These are phyloP conservation scores for Ornithorhynchus anatinus DNA, from an alignment of 2,113 vertebrate species.

Conservation along the genomic window DNA sequence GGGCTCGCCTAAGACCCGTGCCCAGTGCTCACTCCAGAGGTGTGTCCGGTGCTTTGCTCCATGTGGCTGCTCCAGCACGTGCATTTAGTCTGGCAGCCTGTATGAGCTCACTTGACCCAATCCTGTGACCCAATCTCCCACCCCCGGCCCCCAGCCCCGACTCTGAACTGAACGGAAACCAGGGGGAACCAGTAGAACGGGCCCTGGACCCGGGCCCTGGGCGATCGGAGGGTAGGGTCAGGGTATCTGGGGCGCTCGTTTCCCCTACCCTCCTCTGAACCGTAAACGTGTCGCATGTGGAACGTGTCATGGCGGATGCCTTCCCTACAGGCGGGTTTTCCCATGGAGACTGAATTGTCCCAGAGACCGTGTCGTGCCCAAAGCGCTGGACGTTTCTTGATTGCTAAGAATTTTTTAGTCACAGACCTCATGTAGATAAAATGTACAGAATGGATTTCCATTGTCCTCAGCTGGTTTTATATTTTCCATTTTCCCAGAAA, in stretches of 20 bases:
- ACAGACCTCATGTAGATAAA: conserved; percentile 83
- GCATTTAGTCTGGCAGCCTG: conserved; percentile 67
- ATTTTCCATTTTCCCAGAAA: conserved; percentile 81
- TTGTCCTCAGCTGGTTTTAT: conserved; percentile 75
- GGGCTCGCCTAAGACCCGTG: background rate
- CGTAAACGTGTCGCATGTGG: too few relatives aligned
- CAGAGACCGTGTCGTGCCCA: too few relatives aligned
- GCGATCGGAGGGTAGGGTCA: background rate
- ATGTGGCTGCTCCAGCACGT: conserved; percentile 60
- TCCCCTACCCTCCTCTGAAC: background rate
- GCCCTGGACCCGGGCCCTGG: rapidly evolving
- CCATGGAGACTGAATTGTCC: too few relatives aligned
- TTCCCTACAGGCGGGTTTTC: too few relatives aligned
- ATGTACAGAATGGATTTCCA: conserved; percentile 57
- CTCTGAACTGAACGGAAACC: background rate
- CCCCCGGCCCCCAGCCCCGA: background rate
- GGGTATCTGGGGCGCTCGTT: background rate
- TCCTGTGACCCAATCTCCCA: background rate
- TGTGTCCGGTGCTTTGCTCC: rapidly evolving
- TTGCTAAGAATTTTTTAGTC: conserved; percentile 51
- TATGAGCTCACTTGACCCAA: conserved; percentile 63
- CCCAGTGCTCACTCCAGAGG: rapidly evolving
- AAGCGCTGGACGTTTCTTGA: background rate
- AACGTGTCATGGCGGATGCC: too few relatives aligned
- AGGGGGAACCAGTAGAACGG: background rate